Evolutionary conservation across 2,797 vertebrate genomes (phyloP), one percentile per base, ranked within the genome.

Genomic region (Hippocampus kuda): DNA sequence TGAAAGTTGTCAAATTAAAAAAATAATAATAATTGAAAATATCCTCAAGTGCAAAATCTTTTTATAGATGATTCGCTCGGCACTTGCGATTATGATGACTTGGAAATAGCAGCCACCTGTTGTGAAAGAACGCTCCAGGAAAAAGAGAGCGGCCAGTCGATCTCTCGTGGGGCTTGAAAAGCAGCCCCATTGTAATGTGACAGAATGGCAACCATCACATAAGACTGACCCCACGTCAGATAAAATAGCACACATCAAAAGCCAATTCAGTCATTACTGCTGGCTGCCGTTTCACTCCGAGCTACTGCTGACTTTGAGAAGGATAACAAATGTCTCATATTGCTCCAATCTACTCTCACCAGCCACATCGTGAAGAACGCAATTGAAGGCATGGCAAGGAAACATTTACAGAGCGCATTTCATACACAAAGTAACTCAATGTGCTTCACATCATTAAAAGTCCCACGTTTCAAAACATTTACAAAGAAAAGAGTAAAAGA

Each of bases 91-190:
- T 66, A 75, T 70, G 67, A 73, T 51, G 48, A 73, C 69, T 79
- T 79, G 16, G 62, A 84, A 86, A 85, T 83, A 83, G 81, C 69
- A 74, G 68, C 79, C 87, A 88, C 81, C 85, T 88, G 88, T 85
- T 86, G 46, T 44, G 69, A 51, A 44, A 38, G 61, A 46, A 66
- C 34, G 66, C 70, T 70, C 46, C 67, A 38, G 49, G 34, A n/a
- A 54, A 48, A 15, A 65, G 13, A 74, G 13, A 75, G 46, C 1
- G 38, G 22, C 65, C 66, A 41, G 8, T 41, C 53, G 44, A 42
- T 10, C 41, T 30, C 65, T 61, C 51, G 61, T 61, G 27, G 68
- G 65, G 69, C 62, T 3, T 62, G 10, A 26, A 74, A 75, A 72
- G 24, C 16, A 57, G 44, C 49, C 34, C 18, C 34, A 1, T 4